Percentiles rank a stretch among this genome's conserved stretches.
These are phyloP conservation scores for Zoanthus solanderi DNA, from an alignment of 92 coral and sea anemone genomes.

Conservation along the genomic window DNA sequence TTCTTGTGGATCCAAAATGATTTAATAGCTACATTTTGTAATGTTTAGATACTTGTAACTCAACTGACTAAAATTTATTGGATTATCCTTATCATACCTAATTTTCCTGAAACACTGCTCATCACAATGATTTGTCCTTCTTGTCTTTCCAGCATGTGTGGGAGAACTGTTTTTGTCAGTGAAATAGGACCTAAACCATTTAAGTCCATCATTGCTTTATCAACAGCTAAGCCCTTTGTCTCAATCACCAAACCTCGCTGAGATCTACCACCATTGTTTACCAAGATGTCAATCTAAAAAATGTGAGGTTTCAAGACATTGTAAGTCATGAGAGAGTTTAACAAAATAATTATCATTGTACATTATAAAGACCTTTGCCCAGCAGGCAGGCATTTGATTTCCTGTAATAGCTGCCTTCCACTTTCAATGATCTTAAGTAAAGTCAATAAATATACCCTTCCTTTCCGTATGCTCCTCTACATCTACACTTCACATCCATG, in stretches of 20 bases:
- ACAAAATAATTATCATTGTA: no score
- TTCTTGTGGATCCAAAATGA: not conserved
- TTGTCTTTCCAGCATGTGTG: slow-evolving; percentile 91
- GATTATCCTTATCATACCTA: slow-evolving; percentile 60
- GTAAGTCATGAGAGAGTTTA: not conserved
- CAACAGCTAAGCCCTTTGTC: slow-evolving; percentile 82
- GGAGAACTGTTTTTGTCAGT: slow-evolving; percentile 85
- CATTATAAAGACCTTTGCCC: no score
- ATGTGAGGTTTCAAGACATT: not conserved
- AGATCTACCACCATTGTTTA: slow-evolving; percentile 95
- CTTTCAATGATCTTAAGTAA: no score
- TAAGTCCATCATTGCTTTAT: slow-evolving; percentile 85
- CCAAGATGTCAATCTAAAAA: slow-evolving; percentile 87
- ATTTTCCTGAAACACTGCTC: slow-evolving; percentile 94
- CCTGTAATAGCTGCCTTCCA: no score
- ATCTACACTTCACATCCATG: no score
- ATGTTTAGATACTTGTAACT: no score
- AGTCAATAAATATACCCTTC: no score
- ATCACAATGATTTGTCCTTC: slow-evolving; percentile 90
- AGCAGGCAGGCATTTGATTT: no score
- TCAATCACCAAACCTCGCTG: slow-evolving; percentile 90
- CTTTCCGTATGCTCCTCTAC: no score
- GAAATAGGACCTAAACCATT: slow-evolving; percentile 88
- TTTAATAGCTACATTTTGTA: no score
- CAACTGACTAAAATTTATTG: no score